Base-by-base conservation (phyloP, 1,140 invertebrate genomes). In the Drosophila sturtevanti region DNA sequence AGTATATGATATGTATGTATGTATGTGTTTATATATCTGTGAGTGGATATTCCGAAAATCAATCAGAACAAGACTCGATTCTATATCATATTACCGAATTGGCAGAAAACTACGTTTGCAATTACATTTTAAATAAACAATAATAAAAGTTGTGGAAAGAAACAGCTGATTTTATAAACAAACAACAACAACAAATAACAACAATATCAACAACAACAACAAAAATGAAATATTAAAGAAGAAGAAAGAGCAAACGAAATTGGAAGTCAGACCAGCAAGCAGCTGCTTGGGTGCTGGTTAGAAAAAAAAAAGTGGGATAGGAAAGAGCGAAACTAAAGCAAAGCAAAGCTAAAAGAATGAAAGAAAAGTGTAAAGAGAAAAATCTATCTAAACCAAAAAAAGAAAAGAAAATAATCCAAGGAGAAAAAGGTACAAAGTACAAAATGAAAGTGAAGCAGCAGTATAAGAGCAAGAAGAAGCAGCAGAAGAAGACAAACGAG, bases 381-480 rank as follows among this genome's bases (percentile, higher is more conserved):
- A 82, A 78, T 82, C 75, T 58, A 70, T 78, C 75, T 58, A 70
- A 76, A 64, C 52, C 67, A 70, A 68, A 63, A 72, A 72, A 31
- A 31, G 7, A 6, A 31, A 6, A 31, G 0, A 31, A 6, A 31
- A 31, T 6, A 24, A 4, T 4, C 60, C 67, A 68, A 41, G 61
- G 54, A 76, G 38, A 14, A 64, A 71, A 72, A 77, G 82, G 82
- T 87, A 82, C 82, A 87, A 87, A 87, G 82, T 87, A 86, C 21
- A 60, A 52, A 75, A 63, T 78, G 81, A 86, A 86, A 85, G 78
- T 78, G 63, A 81, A 67, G 27, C 64, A 35, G 10, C 9, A 48
- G 62, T 6, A n/a, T n/a, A n/a, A n/a, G n/a, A n/a, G n/a, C n/a
- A n/a, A n/a, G n/a, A n/a, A n/a, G n/a, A n/a, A n/a, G n/a, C n/a